Percentiles rank a stretch among this genome's conserved stretches.
Conservation (phyloP, 2,113 vertebrate genomes). For the Callionymus lyra region DNA sequence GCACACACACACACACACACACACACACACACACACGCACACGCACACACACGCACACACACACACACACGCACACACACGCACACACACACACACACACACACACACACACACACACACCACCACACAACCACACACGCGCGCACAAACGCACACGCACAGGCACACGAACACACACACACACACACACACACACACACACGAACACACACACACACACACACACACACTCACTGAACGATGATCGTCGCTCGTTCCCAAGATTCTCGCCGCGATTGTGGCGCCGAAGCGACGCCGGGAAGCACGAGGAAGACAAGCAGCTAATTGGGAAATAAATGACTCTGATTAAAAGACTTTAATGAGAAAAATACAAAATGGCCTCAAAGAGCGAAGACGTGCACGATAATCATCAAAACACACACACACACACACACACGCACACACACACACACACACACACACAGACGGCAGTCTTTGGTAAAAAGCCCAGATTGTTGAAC, state of each 20-base stretch:
- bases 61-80: too few relatives aligned
- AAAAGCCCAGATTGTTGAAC: conserved; percentile 45
- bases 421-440: too few relatives aligned
- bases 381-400: not conserved
- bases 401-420: conserved; percentile 7
- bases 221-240: conserved; percentile 5
- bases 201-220: too few relatives aligned
- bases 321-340: conserved; percentile 2
- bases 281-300: not conserved
- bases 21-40: too few relatives aligned
- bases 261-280: not conserved
- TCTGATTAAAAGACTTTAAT: conserved; percentile 12
- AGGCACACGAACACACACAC: too few relatives aligned
- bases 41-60: too few relatives aligned
- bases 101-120: conserved; percentile 4
- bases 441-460: conserved; percentile 19
- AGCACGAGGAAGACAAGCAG: not conserved
- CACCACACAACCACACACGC: too few relatives aligned
- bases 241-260: conserved; percentile 2
- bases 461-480: conserved; percentile 24
- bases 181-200: too few relatives aligned
- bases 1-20: conserved; percentile 3
- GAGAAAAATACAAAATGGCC: not conserved
- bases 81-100: too few relatives aligned
- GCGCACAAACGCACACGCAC: too few relatives aligned